Conservation (phyloP, 2,797 vertebrate genomes). For the Peromyscus melanophrys region DNA sequence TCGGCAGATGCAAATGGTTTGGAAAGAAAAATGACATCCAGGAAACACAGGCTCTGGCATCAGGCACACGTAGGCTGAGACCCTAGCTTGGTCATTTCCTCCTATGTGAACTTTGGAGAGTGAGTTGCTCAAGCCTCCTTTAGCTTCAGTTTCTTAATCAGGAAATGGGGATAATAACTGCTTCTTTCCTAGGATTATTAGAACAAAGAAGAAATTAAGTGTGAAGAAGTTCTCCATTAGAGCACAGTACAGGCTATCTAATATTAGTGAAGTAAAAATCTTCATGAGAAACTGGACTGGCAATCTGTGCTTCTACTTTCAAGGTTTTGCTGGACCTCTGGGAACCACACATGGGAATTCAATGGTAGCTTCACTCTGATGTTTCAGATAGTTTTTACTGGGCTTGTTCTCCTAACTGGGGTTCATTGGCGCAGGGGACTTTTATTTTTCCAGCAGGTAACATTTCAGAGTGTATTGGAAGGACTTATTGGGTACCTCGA, state of each 20-base stretch:
- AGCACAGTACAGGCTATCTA: not conserved
- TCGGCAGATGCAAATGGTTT: not conserved
- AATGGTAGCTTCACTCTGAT: not conserved
- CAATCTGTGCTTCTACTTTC: not conserved
- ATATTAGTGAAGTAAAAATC: not conserved
- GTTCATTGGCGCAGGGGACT: conserved; percentile 10
- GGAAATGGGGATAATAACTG: not conserved
- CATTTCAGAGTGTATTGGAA: not conserved
- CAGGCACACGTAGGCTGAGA: not conserved
- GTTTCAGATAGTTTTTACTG: not conserved
- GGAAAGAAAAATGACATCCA: not conserved
- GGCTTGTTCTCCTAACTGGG: not conserved
- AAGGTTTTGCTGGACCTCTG: not conserved
- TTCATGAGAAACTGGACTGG: not conserved
- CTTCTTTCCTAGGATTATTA: not conserved
- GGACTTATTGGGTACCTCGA: conserved; percentile 13
- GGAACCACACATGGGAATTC: not conserved
- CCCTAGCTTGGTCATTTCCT: not conserved
- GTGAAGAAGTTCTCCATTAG: not conserved
- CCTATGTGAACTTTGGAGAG: not conserved
- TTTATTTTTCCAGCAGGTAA: conserved; percentile 41
- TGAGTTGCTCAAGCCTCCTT: not conserved
- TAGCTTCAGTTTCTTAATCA: not conserved
- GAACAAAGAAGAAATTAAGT: not conserved
- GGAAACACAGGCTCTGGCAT: not conserved